Evolutionary conservation across 1,140 invertebrate genomes (phyloP).

Genomic region (Linepithema humile): DNA sequence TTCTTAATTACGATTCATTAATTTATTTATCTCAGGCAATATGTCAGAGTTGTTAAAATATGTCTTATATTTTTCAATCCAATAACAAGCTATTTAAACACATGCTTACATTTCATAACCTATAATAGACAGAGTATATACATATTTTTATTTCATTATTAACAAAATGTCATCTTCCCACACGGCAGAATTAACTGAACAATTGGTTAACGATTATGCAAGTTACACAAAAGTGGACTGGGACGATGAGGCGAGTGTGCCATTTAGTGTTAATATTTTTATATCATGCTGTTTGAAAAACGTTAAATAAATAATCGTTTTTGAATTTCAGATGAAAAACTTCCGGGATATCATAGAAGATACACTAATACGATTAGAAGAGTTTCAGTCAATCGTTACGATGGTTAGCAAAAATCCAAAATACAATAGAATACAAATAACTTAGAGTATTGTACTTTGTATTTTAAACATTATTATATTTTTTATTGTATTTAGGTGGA

Average conservation of each 20-base stretch:
- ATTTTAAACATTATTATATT: slow-evolving; percentile 40
- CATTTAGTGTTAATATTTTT: slow-evolving; percentile 12
- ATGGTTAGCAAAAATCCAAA: slow-evolving; percentile 65
- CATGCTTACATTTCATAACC: slow-evolving; percentile 29
- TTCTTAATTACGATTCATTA: background rate
- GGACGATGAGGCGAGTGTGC: slow-evolving; percentile 56
- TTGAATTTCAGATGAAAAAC: slow-evolving; percentile 66
- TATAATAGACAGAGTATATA: background rate
- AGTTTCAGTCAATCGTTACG: slow-evolving; percentile 76
- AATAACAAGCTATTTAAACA: background rate
- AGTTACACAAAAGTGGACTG: slow-evolving; percentile 73
- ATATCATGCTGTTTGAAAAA: background rate
- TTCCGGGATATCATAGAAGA: slow-evolving; percentile 73
- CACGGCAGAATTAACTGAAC: slow-evolving; percentile 50
- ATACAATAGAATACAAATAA: background rate
- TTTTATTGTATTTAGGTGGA: slow-evolving; percentile 64
- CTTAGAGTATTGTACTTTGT: background rate
- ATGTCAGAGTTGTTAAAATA: background rate
- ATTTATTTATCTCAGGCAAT: background rate
- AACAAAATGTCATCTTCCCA: slow-evolving; percentile 57
- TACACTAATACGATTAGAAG: slow-evolving; percentile 75
- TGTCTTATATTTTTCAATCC: background rate
- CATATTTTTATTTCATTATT: background rate
- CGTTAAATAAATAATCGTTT: background rate
- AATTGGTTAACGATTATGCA: slow-evolving; percentile 73